Percentiles rank a stretch among this genome's conserved stretches.
phyloP scores from a whole-genome alignment of 2,113 vertebrate species.

The Labeo catla region DNA sequence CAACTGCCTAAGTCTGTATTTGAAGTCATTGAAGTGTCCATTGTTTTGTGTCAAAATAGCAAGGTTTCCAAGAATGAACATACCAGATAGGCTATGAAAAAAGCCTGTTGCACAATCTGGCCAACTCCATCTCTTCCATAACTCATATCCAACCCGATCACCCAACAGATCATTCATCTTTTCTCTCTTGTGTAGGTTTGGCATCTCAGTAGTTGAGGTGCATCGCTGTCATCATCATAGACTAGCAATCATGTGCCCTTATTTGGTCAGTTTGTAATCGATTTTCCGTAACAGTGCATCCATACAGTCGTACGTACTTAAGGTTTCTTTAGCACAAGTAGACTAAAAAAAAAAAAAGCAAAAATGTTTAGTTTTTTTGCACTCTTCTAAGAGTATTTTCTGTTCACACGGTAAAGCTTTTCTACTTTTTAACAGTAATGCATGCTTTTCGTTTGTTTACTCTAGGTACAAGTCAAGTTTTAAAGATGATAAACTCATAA shows the following conservation, averaged over 20 bases:
- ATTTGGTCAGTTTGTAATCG: slow-evolving; percentile 71
- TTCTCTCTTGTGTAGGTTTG: slow-evolving; percentile 68
- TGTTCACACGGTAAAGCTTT: background rate
- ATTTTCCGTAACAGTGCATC: slow-evolving; percentile 50
- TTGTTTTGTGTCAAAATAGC: background rate
- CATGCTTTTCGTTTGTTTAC: background rate
- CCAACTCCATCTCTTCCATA: background rate
- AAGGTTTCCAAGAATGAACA: slow-evolving; percentile 38
- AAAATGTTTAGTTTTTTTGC: too few relatives aligned
- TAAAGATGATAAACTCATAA: slow-evolving; percentile 99
- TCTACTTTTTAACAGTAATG: background rate
- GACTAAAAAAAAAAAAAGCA: too few relatives aligned
- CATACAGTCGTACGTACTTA: background rate
- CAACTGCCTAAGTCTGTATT: background rate
- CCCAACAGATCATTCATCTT: slow-evolving; percentile 67
- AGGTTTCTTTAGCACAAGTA: background rate
- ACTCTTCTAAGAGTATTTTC: too few relatives aligned
- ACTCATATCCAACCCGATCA: slow-evolving; percentile 39
- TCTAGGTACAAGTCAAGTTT: slow-evolving; percentile 36
- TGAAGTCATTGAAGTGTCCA: background rate
- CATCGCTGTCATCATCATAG: slow-evolving; percentile 64
- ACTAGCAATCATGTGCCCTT: slow-evolving; percentile 36
- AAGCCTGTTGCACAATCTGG: slow-evolving; percentile 64
- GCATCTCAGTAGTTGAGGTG: slow-evolving; percentile 77
- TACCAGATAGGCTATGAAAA: slow-evolving; percentile 28